A percentile compares a stretch with the other conserved stretches of the same genome.
These are phyloP conservation scores for Pantala flavescens DNA, from an alignment of 1,140 invertebrate genomes.

Conservation along the genomic window DNA sequence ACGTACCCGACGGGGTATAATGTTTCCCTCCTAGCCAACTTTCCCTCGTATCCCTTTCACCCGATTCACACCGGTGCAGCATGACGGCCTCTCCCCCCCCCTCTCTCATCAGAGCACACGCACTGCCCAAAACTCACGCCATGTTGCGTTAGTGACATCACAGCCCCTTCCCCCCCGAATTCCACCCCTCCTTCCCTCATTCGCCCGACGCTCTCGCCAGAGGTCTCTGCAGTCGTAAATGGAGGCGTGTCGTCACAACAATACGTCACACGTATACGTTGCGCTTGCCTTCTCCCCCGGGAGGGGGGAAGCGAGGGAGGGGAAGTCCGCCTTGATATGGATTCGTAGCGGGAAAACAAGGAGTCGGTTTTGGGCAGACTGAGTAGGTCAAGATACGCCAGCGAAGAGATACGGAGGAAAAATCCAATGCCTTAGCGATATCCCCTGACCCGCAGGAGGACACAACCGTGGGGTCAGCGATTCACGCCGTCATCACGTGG, in stretches of 20 bases:
- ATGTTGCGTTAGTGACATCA: constrained; percentile 5
- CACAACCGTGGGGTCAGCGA: no score
- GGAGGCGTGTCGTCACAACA: constrained; percentile 6
- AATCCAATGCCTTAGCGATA: neutral
- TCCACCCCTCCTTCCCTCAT: neutral
- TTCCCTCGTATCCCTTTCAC: neutral
- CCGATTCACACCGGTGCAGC: neutral
- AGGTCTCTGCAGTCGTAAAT: neutral
- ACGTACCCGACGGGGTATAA: no score
- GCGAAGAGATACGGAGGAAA: neutral
- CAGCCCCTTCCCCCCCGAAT: neutral
- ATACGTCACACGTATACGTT: constrained; percentile 1
- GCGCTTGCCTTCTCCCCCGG: neutral
- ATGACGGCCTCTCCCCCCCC: neutral
- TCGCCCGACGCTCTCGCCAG: neutral
- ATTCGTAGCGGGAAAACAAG: constrained; percentile 1
- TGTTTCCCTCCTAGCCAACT: neutral
- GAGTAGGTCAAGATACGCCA: neutral
- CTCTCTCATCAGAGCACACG: no score
- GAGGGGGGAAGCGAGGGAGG: neutral
- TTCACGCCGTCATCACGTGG: no score
- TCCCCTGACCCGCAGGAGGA: no score
- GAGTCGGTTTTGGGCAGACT: neutral
- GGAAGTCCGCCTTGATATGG: neutral
- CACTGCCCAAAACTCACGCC: neutral